Conservation (phyloP, 2,797 vertebrate species). For the Arremon brunneinucha region DNA sequence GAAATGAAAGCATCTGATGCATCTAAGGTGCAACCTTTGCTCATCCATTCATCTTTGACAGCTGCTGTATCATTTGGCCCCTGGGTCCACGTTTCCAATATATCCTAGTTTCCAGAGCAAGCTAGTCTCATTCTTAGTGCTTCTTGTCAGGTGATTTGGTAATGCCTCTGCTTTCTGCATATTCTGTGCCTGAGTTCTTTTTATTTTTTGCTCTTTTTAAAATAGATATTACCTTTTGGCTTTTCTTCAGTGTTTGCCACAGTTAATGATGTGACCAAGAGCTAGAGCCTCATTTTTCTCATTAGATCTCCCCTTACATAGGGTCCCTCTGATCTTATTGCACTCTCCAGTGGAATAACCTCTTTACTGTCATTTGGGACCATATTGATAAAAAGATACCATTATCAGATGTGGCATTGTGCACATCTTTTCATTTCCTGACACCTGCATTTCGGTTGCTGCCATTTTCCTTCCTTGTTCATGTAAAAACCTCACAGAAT, state of each 20-base stretch:
- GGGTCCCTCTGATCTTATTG: neutral
- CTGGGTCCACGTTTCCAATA: neutral
- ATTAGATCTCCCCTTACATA: neutral
- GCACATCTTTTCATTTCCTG: neutral
- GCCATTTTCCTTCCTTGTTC: neutral
- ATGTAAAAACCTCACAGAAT: neutral
- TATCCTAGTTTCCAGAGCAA: slow-evolving; percentile 17
- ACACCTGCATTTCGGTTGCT: neutral
- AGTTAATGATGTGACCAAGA: neutral
- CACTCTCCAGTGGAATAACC: neutral
- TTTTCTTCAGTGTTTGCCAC: neutral
- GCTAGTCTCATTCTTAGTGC: neutral
- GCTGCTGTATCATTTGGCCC: neutral
- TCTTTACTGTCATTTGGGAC: neutral
- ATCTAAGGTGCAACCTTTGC: neutral
- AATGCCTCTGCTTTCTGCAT: neutral
- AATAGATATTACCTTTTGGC: neutral
- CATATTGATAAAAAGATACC: neutral
- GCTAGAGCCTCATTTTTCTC: neutral
- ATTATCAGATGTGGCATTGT: neutral
- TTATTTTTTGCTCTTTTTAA: neutral
- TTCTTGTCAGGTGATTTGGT: neutral
- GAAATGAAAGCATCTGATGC: neutral
- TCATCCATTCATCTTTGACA: neutral
- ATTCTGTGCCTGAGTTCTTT: neutral